Base-by-base conservation (phyloP, 92 coral and sea anemone species). In the Chrysogorgia sp. region DNA sequence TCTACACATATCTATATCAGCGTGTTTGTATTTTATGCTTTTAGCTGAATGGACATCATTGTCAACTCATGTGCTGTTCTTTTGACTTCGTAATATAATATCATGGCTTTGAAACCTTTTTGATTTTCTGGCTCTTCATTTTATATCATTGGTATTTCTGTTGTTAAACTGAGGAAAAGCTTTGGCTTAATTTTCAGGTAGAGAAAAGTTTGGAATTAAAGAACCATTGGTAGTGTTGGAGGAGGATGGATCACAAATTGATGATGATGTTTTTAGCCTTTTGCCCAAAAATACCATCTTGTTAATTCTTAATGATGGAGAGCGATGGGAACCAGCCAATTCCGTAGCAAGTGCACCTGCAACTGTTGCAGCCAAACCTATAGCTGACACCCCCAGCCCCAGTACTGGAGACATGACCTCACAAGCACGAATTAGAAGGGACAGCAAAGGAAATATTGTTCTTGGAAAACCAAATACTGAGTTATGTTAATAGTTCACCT, bases 241-340 rank as follows among this genome's bases (percentile, higher is more conserved):
- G 17, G 80, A 74, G n/a, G 80, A 74, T 74, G 80, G 80, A 21
- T 15, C 80, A 30, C 26, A 47, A 34, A 34, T 74, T 47, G 80
- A 74, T 74, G 74, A 56, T 74, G 80, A 71, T 7, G 78, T 74
- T 25, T 13, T 74, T 34, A 24, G 22, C 35, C 37, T 58, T 52
- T 58, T 74, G 64, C 32, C 58, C 17, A 1, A 74, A 20, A 56
- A 74, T 58, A 74, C 69, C 25, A 17, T 3, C 17, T 74, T 74
- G 80, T 13, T 74, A 35, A 48, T 34, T 34, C 60, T 74, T 40
- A 58, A 58, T n/a, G 74, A 74, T 23, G 35, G 35, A 1, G 69
- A 74, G 28, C 17, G 35, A 32, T 4, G 80, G 80, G 32, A 1
- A 52, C 80, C 80, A 74, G 80, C 34, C 7, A 74, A 74, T 56